Conservation (phyloP, 2,888 invertebrate species). For the Zaprionus bogoriensis region DNA sequence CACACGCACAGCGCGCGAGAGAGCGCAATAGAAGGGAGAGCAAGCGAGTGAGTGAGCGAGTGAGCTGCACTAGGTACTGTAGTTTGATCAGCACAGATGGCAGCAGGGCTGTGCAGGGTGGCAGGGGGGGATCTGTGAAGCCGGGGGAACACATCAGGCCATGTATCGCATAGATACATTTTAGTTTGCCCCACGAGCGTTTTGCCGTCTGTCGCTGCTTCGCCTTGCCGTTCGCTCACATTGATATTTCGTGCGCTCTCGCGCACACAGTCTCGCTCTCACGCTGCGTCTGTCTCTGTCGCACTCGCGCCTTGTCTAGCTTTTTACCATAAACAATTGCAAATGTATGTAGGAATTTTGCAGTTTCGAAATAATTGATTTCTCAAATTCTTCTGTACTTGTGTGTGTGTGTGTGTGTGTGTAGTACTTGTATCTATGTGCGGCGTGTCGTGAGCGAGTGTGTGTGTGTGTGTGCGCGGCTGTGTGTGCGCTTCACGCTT, state of each 20-base stretch:
- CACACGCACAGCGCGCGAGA: constrained; percentile 15
- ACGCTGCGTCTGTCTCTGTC: constrained; percentile 1
- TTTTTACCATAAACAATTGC: constrained; percentile 72
- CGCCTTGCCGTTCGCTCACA: constrained; percentile 58
- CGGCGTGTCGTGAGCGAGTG: constrained; percentile 7
- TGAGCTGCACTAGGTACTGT: constrained; percentile 43
- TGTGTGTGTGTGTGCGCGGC: constrained; percentile 8
- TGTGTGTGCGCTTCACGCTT: constrained; percentile 67
- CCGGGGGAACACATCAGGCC: constrained; percentile 62
- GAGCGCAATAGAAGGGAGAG: constrained; percentile 15
- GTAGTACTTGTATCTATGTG: no score
- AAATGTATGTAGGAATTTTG: constrained; percentile 76
- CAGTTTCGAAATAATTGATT: constrained; percentile 78
- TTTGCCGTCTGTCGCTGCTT: constrained; percentile 49
- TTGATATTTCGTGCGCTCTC: constrained; percentile 33
- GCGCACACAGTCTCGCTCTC: constrained; percentile 16
- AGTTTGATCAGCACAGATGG: constrained; percentile 22
- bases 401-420: constrained; percentile 11
- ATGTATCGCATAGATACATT: constrained; percentile 75
- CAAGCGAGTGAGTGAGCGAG: constrained; percentile 18
- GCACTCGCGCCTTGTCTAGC: constrained; percentile 28
- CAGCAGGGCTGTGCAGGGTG: no score
- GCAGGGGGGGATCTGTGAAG: background rate
- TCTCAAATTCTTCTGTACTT: constrained; percentile 65
- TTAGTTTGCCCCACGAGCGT: constrained; percentile 51